These are phyloP conservation scores for Cottus gobio DNA, from an alignment of 2,113 vertebrate genomes.

Conservation along the genomic window DNA sequence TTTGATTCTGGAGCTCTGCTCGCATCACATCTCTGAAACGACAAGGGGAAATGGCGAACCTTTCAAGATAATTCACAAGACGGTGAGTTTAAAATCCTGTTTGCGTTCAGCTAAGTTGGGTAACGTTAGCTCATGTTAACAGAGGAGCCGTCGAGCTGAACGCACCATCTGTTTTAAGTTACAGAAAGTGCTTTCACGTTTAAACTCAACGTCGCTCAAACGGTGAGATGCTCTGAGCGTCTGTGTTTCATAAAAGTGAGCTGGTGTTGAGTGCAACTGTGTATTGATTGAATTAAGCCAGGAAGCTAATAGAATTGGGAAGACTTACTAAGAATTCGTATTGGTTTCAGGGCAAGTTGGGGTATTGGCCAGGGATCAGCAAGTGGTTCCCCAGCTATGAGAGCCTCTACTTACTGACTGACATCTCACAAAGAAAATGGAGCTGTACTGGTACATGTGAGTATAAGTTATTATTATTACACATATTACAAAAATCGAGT, in stretches of 20 bases:
- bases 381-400: slow-evolving; percentile 60
- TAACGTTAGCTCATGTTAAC: background rate
- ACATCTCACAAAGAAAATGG: slow-evolving; percentile 78
- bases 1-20: slow-evolving; percentile 38
- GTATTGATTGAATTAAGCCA: background rate
- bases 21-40: background rate
- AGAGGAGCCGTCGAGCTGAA: slow-evolving; percentile 5
- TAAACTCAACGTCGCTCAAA: background rate
- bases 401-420: slow-evolving; percentile 43
- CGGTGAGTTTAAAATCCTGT: slow-evolving; percentile 47
- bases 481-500: background rate
- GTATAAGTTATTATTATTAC: slow-evolving; percentile 43
- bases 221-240: background rate
- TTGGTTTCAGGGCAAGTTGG: slow-evolving; percentile 10
- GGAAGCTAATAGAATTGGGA: background rate
- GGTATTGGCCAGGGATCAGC: slow-evolving; percentile 21
- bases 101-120: background rate
- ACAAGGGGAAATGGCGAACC: slow-evolving; percentile 30
- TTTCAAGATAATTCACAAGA: slow-evolving; percentile 19
- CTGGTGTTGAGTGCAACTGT: background rate
- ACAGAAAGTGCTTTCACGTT: background rate
- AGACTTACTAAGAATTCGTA: rapidly evolving
- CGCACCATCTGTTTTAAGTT: slow-evolving; percentile 43
- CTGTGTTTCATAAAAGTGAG: background rate
- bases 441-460: slow-evolving; percentile 89